Evolutionary conservation across 92 coral and sea anemone species (phyloP).

Genomic region (Porites rus): DNA sequence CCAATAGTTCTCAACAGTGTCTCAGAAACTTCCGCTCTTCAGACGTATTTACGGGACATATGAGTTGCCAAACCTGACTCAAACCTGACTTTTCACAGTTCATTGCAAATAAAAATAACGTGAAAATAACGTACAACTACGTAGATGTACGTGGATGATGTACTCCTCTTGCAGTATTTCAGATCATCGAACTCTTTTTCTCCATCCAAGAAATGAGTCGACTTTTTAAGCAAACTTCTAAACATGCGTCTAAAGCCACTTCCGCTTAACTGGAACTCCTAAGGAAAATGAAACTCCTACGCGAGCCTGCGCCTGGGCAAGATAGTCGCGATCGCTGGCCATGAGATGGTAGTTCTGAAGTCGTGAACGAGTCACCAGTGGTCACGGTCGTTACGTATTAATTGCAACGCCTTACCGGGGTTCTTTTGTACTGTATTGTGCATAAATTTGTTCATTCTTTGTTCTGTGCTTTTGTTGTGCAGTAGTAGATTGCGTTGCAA

Average conservation of each 20-base stretch:
- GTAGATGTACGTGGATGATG: not conserved
- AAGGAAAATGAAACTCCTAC: no score
- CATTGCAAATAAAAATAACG: not conserved
- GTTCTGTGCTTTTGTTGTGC: not conserved
- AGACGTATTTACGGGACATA: not conserved
- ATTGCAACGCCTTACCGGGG: not conserved
- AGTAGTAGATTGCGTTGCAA: no score
- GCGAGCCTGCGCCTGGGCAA: no score
- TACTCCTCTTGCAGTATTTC: not conserved
- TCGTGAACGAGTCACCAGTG: no score
- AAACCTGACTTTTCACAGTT: not conserved
- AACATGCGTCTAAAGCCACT: no score
- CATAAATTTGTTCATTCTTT: not conserved
- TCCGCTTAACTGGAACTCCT: no score
- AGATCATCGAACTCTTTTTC: not conserved
- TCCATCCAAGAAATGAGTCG: no score
- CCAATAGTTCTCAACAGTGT: not conserved
- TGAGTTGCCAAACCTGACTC: no score
- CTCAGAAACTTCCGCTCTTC: not conserved
- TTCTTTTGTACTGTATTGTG: not conserved
- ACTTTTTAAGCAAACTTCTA: no score
- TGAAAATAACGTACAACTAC: not conserved
- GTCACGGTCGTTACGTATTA: no score
- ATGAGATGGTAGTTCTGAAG: no score
- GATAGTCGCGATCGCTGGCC: no score